These are phyloP conservation scores for Dicrostonyx torquatus DNA, from an alignment of 2,797 vertebrate genomes.

Conservation along the genomic window DNA sequence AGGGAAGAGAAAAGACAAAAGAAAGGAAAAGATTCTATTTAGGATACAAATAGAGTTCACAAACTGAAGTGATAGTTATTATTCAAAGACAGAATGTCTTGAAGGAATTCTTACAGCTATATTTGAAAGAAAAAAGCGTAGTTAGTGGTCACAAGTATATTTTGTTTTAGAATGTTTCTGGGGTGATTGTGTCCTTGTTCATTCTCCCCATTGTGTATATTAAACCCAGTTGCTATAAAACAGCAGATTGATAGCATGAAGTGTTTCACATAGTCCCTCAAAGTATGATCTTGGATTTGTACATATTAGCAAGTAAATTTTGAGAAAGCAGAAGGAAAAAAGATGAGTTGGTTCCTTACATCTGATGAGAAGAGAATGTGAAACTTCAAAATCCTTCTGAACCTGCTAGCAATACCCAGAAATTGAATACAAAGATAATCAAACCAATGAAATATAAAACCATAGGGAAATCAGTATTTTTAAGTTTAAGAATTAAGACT, in stretches of 20 bases:
- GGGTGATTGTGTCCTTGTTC: neutral
- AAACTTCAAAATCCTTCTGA: neutral
- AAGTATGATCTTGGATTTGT: neutral
- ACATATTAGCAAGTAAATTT: neutral
- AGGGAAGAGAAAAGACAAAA: neutral
- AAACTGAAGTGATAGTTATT: neutral
- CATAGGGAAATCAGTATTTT: slow-evolving; percentile 15
- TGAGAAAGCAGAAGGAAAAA: neutral
- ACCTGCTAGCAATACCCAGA: neutral
- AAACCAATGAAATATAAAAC: slow-evolving; percentile 42
- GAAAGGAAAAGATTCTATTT: neutral
- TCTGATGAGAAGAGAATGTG: neutral
- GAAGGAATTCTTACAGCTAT: slow-evolving; percentile 32
- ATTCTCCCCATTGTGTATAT: neutral
- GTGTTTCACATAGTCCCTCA: neutral
- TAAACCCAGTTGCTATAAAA: neutral
- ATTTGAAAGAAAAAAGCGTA: slow-evolving; percentile 2
- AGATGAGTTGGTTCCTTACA: neutral
- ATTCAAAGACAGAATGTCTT: neutral
- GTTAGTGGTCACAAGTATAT: neutral
- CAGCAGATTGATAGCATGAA: neutral
- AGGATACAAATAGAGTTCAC: neutral
- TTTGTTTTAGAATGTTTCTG: neutral
- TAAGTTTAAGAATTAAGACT: slow-evolving; percentile 21
- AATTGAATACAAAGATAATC: slow-evolving; percentile 14